Percentiles rank a stretch among this genome's conserved stretches.
Conservation (phyloP, 1,140 invertebrate species). For the Drosophila bifasciata region DNA sequence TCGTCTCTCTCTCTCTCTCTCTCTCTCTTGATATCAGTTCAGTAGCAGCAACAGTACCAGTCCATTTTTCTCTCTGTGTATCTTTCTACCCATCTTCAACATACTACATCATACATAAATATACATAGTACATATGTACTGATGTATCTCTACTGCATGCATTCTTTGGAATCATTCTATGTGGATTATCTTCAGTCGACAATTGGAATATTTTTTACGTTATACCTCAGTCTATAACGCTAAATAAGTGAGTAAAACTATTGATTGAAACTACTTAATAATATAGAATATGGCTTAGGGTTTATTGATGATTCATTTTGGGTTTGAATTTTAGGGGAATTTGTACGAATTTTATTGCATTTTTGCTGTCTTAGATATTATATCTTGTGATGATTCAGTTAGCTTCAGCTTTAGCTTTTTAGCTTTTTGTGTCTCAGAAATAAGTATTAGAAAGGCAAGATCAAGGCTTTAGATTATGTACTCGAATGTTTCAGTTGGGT, state of each 20-base stretch:
- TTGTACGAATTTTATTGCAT: too few relatives aligned
- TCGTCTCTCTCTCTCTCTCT: slow-evolving; percentile 14
- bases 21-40: not conserved
- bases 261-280: not conserved
- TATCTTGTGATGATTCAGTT: too few relatives aligned
- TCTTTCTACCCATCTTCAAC: slow-evolving; percentile 1
- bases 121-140: too few relatives aligned
- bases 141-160: slow-evolving; percentile 56
- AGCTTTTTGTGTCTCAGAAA: too few relatives aligned
- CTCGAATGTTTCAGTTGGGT: too few relatives aligned
- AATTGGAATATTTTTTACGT: slow-evolving; percentile 74
- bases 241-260: slow-evolving; percentile 64
- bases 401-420: too few relatives aligned
- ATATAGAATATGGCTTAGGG: not conserved
- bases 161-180: slow-evolving; percentile 70
- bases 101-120: too few relatives aligned
- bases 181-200: slow-evolving; percentile 52
- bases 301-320: too few relatives aligned
- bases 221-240: slow-evolving; percentile 67
- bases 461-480: too few relatives aligned
- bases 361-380: too few relatives aligned
- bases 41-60: not conserved
- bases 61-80: not conserved
- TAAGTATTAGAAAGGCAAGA: too few relatives aligned
- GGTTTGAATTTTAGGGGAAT: not conserved